Conservation (phyloP, 92 coral and sea anemone genomes). For the Parazoanthus darwini region DNA sequence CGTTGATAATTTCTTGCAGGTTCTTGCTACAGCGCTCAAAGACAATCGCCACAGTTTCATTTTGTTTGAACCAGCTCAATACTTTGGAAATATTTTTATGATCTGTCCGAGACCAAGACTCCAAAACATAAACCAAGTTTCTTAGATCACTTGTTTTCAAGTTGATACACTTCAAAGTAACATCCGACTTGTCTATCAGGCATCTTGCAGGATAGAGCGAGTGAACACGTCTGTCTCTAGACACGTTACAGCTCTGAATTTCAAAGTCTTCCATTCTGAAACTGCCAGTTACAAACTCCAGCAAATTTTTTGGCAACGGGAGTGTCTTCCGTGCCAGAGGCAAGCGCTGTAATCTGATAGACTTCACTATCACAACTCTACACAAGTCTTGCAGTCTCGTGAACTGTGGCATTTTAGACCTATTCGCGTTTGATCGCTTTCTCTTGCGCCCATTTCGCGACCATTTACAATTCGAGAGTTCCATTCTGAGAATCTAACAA, state of each 20-base stretch:
- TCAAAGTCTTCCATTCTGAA: slow-evolving; percentile 61
- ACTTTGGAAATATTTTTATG: slow-evolving; percentile 64
- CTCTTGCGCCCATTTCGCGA: slow-evolving; percentile 39
- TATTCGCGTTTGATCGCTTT: slow-evolving; percentile 8
- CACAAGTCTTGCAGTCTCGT: slow-evolving; percentile 49
- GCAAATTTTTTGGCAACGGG: slow-evolving; percentile 63
- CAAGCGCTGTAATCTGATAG: slow-evolving; percentile 46
- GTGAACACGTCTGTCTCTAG: slow-evolving; percentile 62
- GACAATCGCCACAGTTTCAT: slow-evolving; percentile 59
- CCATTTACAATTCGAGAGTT: slow-evolving; percentile 24
- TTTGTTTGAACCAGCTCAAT: slow-evolving; percentile 58
- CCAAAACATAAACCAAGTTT: slow-evolving; percentile 36
- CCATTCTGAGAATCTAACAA: background rate
- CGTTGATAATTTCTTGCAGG: slow-evolving; percentile 54
- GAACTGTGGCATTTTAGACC: background rate
- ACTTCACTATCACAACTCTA: slow-evolving; percentile 51
- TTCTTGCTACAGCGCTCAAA: slow-evolving; percentile 60
- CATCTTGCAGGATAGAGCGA: slow-evolving; percentile 57
- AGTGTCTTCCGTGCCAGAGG: slow-evolving; percentile 54
- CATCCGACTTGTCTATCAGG: slow-evolving; percentile 63
- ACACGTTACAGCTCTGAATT: slow-evolving; percentile 53
- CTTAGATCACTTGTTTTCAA: slow-evolving; percentile 33
- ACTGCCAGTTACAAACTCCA: slow-evolving; percentile 55
- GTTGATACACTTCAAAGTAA: slow-evolving; percentile 63
- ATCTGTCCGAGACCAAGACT: slow-evolving; percentile 56